Evolutionary conservation across 2,797 vertebrate genomes (phyloP), one percentile per base, ranked within the genome.

Genomic region (Mormyrus hasselquistii): DNA sequence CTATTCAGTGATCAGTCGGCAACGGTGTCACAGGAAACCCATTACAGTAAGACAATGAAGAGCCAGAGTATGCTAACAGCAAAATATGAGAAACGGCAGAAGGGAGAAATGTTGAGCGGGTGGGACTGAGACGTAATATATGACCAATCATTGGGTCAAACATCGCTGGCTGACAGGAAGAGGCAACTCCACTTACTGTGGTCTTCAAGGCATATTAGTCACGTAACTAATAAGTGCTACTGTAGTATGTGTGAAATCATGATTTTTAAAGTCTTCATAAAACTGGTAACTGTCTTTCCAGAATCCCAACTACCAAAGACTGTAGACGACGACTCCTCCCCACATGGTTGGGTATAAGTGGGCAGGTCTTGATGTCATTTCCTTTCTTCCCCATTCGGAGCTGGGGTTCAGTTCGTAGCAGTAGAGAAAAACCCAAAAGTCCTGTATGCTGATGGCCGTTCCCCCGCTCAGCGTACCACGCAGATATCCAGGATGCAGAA

Each of bases 401-500:
- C 85, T 3, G 9, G 7, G 14, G 53, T 25, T 87, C 85, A 38
- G 25, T 1, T 12, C 6, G 12, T 53, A 57, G 12, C 12, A 53
- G 25, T 14, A n/a, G 84, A 29, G 7, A 86, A 29, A 53, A 53
- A 52, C 10, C 49, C 5, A 57, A n/a, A n/a, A 55, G 85, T 84
- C 82, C 14, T 47, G 44, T 52, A 47, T 22, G 44, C 82, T 14
- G 49, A 52, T 5, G 82, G n/a, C 29, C 0, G 4, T 34, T 16
- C 4, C 29, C 12, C 12, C 0, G 49, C 84, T 98, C 95, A 98
- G 88, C 91, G 94, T 89, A 98, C 93, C 0, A 95, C 62, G 62
- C 97, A 98, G 86, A 99, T 96, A 12, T 99, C 98, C 91, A 99
- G 93, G 89, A 99, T 97, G 91, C 98, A 99, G 95, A 99, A 99